Evolutionary conservation across 2,888 invertebrate species (phyloP).

Genomic region (Polyommatus iphigenia): DNA sequence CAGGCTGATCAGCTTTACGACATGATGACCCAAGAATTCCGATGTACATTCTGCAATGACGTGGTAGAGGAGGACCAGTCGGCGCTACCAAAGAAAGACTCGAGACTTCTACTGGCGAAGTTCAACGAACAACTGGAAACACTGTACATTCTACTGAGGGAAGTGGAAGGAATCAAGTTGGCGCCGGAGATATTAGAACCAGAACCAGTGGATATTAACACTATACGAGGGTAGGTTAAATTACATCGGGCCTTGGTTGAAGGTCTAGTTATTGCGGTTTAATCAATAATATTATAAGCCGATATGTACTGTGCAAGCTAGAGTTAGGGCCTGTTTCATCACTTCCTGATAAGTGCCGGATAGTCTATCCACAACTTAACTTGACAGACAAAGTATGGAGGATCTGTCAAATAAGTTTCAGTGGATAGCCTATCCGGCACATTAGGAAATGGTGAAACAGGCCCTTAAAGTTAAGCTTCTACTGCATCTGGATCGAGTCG

Average conservation of each 20-base stretch:
- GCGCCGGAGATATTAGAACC: conserved; percentile 97
- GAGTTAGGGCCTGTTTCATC: no score
- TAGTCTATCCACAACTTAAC: no score
- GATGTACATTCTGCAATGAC: conserved; percentile 93
- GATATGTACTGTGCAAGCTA: no score
- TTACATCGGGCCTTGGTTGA: background rate
- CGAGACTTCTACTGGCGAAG: conserved; percentile 92
- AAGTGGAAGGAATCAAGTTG: conserved; percentile 95
- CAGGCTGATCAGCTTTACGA: conserved; percentile 94
- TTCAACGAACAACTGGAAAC: conserved; percentile 97
- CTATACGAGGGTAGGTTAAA: conserved; percentile 84
- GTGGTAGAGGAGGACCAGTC: conserved; percentile 97
- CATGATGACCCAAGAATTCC: conserved; percentile 90
- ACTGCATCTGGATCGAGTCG: no score
- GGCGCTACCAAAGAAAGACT: conserved; percentile 95
- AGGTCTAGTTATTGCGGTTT: background rate
- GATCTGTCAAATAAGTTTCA: no score
- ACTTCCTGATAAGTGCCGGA: no score
- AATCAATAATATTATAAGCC: no score
- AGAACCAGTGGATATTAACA: conserved; percentile 94
- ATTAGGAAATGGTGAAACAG: no score
- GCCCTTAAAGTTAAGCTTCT: no score
- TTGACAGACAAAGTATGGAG: no score
- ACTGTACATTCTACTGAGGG: conserved; percentile 91
- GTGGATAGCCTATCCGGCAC: no score